These are phyloP conservation scores for Campoplex nolae DNA, from an alignment of 2,888 invertebrate genomes.

Conservation along the genomic window DNA sequence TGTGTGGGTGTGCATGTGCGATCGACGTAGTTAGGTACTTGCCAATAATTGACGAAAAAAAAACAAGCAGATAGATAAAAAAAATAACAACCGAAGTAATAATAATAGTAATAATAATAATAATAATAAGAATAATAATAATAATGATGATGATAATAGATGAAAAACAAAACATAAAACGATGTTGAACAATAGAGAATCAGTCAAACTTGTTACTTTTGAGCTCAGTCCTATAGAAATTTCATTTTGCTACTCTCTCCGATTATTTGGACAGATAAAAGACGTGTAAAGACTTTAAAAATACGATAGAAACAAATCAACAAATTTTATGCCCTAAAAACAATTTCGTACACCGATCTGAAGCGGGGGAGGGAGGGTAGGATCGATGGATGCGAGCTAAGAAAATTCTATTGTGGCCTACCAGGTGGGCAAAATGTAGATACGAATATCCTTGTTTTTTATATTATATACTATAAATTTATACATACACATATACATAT, in stretches of 20 bases:
- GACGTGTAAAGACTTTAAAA: background rate
- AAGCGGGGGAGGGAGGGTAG: background rate
- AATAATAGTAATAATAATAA: background rate
- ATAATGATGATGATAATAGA: background rate
- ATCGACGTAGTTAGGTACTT: slow-evolving; percentile 64
- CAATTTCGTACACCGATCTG: slow-evolving; percentile 58
- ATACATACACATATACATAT: slow-evolving; percentile 17
- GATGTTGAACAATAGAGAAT: slow-evolving; percentile 41
- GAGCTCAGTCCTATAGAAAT: slow-evolving; percentile 45
- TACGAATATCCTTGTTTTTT: slow-evolving; percentile 78
- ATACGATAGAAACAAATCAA: background rate
- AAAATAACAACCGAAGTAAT: slow-evolving; percentile 5
- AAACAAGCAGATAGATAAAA: background rate
- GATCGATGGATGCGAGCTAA: slow-evolving; percentile 45
- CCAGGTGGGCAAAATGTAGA: slow-evolving; percentile 76
- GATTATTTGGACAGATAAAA: slow-evolving; percentile 18
- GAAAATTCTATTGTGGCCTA: slow-evolving; percentile 66
- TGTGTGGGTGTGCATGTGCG: slow-evolving; percentile 43
- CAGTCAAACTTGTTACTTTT: slow-evolving; percentile 54
- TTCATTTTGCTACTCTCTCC: slow-evolving; percentile 39
- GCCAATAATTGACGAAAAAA: slow-evolving; percentile 61
- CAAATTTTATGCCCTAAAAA: slow-evolving; percentile 6
- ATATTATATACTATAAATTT: slow-evolving; percentile 26
- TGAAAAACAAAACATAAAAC: slow-evolving; percentile 4
- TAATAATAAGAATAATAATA: slow-evolving; percentile 6